Base-by-base conservation (phyloP, 2,888 invertebrate genomes). In the Rhaphigaster nebulosa region DNA sequence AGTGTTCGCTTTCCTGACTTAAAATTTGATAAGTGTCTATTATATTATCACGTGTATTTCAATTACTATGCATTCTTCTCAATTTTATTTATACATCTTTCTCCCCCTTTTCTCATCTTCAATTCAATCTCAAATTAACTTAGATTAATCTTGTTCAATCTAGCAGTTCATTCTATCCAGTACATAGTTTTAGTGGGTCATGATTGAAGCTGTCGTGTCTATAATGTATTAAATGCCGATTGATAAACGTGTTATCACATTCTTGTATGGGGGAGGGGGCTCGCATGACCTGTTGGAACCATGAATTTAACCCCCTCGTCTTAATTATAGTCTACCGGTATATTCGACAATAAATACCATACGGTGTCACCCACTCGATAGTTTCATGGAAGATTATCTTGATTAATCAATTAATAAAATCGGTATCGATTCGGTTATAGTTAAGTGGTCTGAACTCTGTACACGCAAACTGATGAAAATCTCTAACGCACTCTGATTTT, bases 211-310 rank as follows among this genome's bases (percentile, higher is more conserved):
- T 65, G 65, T 29, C 65, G 65, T 65, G 65, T 15, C 65, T 65
- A 29, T 29, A 15, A 29, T 15, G 5, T 29, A 65, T 65, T 65
- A 65, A 65, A 29, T 65, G 65, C 65, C 6, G 65, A 65, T 65
- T 65, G 65, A 65, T 65, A 65, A 65, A 60, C 10, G 65, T 65
- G 29, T 65, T 60, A 60, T 60, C 60, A 60, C 60, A 60, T 60
- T 60, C 15, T 3, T 29, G 29, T 13, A 20, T 0, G 29, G 4
- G 65, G 15, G 65, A 65, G 29, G 65, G 65, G n/a, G 15, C 29
- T 65, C 29, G 65, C 65, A 65, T 65, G 65, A 65, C 65, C 65
- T 29, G 65, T 65, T 65, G 13, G 13, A 29, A 65, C 29, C 65
- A 65, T 15, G 65, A 65, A 29, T 65, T 29, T 65, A 65, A 65